Percentiles rank a stretch among this genome's conserved stretches.
These are phyloP conservation scores for Brienomyrus longianalis DNA, from an alignment of 2,113 vertebrate species.

Conservation along the genomic window DNA sequence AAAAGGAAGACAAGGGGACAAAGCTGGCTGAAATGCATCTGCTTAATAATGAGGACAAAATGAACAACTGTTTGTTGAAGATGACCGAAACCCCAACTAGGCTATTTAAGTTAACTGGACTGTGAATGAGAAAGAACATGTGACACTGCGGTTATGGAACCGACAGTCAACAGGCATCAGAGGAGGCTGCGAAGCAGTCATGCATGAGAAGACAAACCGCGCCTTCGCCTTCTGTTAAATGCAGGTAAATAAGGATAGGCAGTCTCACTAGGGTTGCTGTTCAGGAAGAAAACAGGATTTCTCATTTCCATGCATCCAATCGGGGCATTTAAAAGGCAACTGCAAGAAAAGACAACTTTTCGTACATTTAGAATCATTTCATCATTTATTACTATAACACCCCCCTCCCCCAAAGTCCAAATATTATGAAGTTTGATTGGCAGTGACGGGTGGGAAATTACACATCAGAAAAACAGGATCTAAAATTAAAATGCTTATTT, in stretches of 20 bases:
- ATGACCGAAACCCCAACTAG: neutral
- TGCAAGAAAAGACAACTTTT: neutral
- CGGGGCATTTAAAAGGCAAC: neutral
- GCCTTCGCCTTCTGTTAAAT: neutral
- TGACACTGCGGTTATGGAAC: neutral
- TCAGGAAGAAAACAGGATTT: neutral
- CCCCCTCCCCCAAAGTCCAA: neutral
- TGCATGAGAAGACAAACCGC: neutral
- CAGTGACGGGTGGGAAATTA: constrained; percentile 42
- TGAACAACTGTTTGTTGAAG: neutral
- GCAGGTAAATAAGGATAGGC: neutral
- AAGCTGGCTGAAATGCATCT: neutral
- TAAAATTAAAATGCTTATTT: constrained; percentile 35
- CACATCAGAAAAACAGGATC: constrained; percentile 31
- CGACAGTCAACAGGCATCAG: neutral
- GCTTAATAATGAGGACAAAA: neutral
- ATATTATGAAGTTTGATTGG: constrained; percentile 46
- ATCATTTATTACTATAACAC: constrained; percentile 1
- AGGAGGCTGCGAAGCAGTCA: neutral
- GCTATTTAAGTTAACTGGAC: neutral
- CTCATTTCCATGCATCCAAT: neutral
- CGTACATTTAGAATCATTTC: constrained; percentile 19
- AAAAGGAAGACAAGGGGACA: neutral
- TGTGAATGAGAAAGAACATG: neutral
- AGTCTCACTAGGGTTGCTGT: neutral